Base-by-base conservation (phyloP, 2,797 vertebrate genomes). In the Carcharodon carcharias region DNA sequence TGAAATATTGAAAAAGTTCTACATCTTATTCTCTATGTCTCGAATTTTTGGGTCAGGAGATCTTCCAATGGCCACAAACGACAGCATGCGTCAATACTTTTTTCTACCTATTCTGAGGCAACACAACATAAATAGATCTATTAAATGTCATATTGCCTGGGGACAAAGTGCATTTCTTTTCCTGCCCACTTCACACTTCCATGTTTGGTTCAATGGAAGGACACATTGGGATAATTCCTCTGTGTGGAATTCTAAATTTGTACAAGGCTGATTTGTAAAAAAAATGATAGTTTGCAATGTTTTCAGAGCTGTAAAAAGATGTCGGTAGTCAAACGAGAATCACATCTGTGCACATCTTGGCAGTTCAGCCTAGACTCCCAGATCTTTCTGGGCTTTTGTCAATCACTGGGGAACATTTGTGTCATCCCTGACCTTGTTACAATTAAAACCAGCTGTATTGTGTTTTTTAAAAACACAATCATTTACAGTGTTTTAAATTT, bases 381-480 rank as follows among this genome's bases (percentile, higher is more conserved):
- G 35, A 18, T 61, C 88, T 61, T 61, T 31, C 88, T 31, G 56
- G 61, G 12, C 56, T 91, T 65, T 26, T 63, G 35, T 92, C 18
- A 8, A 92, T 12, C 58, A 35, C 89, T n/a, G 7, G 89, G 61
- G 89, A 92, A 1, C 35, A 92, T n/a, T 65, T 35, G 35, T 63
- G 58, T n/a, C 61, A 40, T 8, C 12, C 23, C 4, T 92, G 35
- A 23, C 61, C 89, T 8, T 6, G n/a, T 92, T 92, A 63, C 58
- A 92, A 23, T 65, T 65, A 92, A 92, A 23, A 65, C 61, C 89
- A 92, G 89, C 89, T 92, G 89, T 23, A 92, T 65, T 61, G 58
- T 92, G 89, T 92, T 63, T 35, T 58, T 31, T 35, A 61, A 91
- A 58, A 91, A 63, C 58, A 50, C 40, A 7, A 85, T 21, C 40